phyloP scores from a whole-genome alignment of 1,140 invertebrate genomes.

The Apis dorsata region DNA sequence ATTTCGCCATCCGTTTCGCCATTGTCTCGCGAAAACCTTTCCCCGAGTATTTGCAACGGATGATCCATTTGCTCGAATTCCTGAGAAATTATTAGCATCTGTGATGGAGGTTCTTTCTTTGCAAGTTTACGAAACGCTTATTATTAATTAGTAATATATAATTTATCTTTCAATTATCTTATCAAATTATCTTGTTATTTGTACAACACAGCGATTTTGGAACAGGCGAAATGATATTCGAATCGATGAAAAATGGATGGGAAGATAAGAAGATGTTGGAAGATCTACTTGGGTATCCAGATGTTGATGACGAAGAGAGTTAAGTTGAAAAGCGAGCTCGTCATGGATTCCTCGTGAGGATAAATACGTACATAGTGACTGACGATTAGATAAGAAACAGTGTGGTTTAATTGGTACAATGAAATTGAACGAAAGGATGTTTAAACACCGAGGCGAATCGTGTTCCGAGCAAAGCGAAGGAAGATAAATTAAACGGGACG shows the following conservation, averaged over 20 bases:
- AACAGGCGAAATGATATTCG: too few relatives aligned
- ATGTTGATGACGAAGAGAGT: too few relatives aligned
- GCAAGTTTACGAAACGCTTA: neutral
- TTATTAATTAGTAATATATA: too few relatives aligned
- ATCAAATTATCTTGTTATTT: too few relatives aligned
- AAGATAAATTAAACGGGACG: constrained; percentile 4
- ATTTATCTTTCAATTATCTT: too few relatives aligned
- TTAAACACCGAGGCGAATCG: neutral
- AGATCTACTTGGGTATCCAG: too few relatives aligned
- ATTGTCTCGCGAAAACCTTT: constrained; percentile 39
- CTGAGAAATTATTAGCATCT: constrained; percentile 36
- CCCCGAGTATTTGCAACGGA: constrained; percentile 44
- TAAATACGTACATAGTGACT: neutral
- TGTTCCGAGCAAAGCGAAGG: neutral
- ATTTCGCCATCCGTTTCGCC: constrained; percentile 28
- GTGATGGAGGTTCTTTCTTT: neutral
- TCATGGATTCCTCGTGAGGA: neutral
- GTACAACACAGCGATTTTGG: too few relatives aligned
- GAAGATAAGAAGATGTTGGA: too few relatives aligned
- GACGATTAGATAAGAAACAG: neutral
- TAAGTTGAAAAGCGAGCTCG: neutral
- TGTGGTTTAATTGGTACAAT: neutral
- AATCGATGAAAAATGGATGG: too few relatives aligned
- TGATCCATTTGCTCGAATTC: constrained; percentile 67
- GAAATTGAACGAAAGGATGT: neutral